phyloP scores from a whole-genome alignment of 1,140 invertebrate species.

The Sarcophaga bullata region DNA sequence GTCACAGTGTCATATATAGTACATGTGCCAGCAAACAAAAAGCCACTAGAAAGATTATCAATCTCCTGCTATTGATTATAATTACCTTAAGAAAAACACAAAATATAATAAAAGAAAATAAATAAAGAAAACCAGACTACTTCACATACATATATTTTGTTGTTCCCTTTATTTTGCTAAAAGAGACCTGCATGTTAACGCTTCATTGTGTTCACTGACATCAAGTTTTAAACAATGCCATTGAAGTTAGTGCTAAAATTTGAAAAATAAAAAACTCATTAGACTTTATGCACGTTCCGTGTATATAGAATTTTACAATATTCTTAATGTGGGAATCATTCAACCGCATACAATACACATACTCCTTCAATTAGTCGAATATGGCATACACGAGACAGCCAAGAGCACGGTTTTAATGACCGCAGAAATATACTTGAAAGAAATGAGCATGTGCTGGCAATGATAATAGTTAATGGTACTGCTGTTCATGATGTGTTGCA shows the following conservation, averaged over 20 bases:
- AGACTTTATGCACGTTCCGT: slow-evolving; percentile 27
- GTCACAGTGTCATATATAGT: neutral
- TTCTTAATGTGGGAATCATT: no score
- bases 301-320: no score
- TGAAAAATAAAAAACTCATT: slow-evolving; percentile 26
- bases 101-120: neutral
- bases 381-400: neutral
- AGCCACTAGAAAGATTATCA: neutral
- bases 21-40: neutral
- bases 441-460: neutral
- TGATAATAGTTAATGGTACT: no score
- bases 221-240: neutral
- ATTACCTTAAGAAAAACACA: neutral
- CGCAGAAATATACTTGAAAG: slow-evolving; percentile 30
- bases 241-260: neutral
- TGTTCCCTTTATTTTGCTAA: neutral
- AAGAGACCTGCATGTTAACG: neutral
- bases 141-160: neutral
- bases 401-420: slow-evolving; percentile 11
- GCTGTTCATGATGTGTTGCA: neutral
- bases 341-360: no score
- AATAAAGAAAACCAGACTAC: neutral
- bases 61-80: neutral
- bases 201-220: neutral
- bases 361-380: no score